Percentiles rank a stretch among this genome's conserved stretches.
These are phyloP conservation scores for Blera fallax DNA, from an alignment of 2,888 invertebrate species.

Conservation along the genomic window DNA sequence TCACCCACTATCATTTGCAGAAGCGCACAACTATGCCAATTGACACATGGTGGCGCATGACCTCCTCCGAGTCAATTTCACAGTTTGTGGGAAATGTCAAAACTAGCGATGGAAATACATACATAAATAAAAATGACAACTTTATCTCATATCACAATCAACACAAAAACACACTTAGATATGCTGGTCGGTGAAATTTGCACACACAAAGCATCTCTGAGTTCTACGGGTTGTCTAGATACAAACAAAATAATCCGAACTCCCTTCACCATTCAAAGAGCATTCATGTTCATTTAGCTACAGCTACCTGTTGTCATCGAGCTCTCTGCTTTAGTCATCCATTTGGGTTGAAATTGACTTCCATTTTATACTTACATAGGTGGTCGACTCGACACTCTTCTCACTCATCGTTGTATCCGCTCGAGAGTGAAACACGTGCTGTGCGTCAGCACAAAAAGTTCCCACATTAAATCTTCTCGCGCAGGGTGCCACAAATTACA, in stretches of 20 bases:
- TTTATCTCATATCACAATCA: constrained; percentile 62
- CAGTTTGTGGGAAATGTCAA: constrained; percentile 66
- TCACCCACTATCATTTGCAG: constrained; percentile 58
- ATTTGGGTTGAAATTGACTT: constrained; percentile 43
- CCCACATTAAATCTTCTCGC: constrained; percentile 75
- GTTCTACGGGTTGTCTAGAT: constrained; percentile 71
- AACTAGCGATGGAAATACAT: constrained; percentile 46
- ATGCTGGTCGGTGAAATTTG: constrained; percentile 69
- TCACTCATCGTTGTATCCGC: constrained; percentile 11
- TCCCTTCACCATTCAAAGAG: constrained; percentile 3
- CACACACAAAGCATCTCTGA: constrained; percentile 62
- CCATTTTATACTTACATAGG: constrained; percentile 41
- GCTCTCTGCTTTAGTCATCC: constrained; percentile 37
- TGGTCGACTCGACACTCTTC: constrained; percentile 23
- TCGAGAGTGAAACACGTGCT: constrained; percentile 74
- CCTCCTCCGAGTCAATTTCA: constrained; percentile 54
- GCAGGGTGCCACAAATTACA: constrained; percentile 70
- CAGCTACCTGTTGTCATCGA: constrained; percentile 69
- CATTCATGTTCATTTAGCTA: constrained; percentile 43
- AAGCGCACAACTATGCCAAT: constrained; percentile 37
- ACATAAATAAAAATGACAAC: constrained; percentile 70
- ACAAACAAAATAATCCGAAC: constrained; percentile 48
- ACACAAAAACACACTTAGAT: constrained; percentile 38
- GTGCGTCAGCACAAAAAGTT: constrained; percentile 74
- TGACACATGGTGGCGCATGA: constrained; percentile 65